Conservation (phyloP, 1,140 invertebrate genomes). For the Plectrocnemia conspersa region DNA sequence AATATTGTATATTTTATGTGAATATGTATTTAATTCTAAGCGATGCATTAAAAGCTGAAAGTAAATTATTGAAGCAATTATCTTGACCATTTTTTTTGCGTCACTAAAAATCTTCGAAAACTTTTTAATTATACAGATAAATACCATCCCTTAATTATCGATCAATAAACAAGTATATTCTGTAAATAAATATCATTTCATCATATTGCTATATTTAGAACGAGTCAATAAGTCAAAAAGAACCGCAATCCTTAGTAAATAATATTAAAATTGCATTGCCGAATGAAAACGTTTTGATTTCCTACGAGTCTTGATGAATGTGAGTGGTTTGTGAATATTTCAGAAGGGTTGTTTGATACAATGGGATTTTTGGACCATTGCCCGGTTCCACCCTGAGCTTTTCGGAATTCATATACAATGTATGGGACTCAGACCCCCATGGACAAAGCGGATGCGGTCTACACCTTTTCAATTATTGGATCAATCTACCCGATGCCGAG, state of each 20-base stretch:
- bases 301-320: slow-evolving; percentile 28
- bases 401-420: slow-evolving; percentile 28
- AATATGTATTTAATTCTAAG: too few relatives aligned
- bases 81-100: too few relatives aligned
- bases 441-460: slow-evolving; percentile 14
- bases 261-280: slow-evolving; percentile 22
- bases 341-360: slow-evolving; percentile 11
- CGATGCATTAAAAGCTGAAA: too few relatives aligned
- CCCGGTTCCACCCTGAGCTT: slow-evolving; percentile 14
- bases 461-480: slow-evolving; percentile 30
- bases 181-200: too few relatives aligned
- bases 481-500: slow-evolving; percentile 24
- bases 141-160: too few relatives aligned
- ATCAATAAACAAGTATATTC: too few relatives aligned
- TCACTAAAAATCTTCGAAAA: too few relatives aligned
- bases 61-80: too few relatives aligned
- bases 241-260: slow-evolving; percentile 1
- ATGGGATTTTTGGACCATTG: slow-evolving; percentile 1
- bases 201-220: too few relatives aligned
- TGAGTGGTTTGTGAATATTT: slow-evolving; percentile 23
- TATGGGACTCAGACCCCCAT: slow-evolving; percentile 8
- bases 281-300: slow-evolving; percentile 29
- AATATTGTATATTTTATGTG: too few relatives aligned
- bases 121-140: too few relatives aligned
- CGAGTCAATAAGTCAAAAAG: too few relatives aligned